Base-by-base conservation (phyloP, 1,140 invertebrate genomes). In the Gonioctena quinquepunctata region DNA sequence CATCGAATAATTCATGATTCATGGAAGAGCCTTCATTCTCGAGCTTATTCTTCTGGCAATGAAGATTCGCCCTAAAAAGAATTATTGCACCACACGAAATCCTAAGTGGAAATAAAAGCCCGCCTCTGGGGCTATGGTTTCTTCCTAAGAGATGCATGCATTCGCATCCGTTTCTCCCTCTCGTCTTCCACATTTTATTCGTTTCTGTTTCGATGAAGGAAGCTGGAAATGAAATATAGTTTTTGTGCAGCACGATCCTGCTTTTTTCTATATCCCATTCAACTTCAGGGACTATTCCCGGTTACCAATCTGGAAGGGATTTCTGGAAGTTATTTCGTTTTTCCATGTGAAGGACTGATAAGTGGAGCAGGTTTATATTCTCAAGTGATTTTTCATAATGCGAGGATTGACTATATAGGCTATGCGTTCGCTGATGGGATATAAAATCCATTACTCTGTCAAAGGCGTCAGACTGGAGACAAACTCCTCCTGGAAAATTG, bases 191-290 rank as follows among this genome's bases (percentile, higher is more conserved):
- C 48, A 22, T n/a, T 26, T 50, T 50, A 23, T 23, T 65, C 19
- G n/a, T 65, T 60, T 26, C 60, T 11, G 62, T 50, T 65, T 50
- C 62, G 50, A 65, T 65, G 26, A 50, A 65, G 42, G 49, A 21
- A 48, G 23, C 48, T 65, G 62, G 50, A 65, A 50, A 65, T 65
- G 62, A 65, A 65, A 65, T 65, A 65, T 65, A 65, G 62, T 65
- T 65, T 65, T 65, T 65, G 42, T 16, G 6, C 4, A n/a, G 16
- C 7, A 50, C 22, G 49, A 25, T 26, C 13, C 22, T 23, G 19
- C 42, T 13, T 26, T 13, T n/a, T 61, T 19, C 2, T 11, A 63
- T 13, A 33, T 33, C 22, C 21, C 5, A 57, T 57, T 25, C 54
- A 57, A 49, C 13, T 49, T 13, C 13, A 57, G 21, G 22, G 22